Percentiles rank a stretch among this genome's conserved stretches.
These are phyloP conservation scores for Neuroterus valhalla DNA, from an alignment of 1,140 invertebrate species.

Conservation along the genomic window DNA sequence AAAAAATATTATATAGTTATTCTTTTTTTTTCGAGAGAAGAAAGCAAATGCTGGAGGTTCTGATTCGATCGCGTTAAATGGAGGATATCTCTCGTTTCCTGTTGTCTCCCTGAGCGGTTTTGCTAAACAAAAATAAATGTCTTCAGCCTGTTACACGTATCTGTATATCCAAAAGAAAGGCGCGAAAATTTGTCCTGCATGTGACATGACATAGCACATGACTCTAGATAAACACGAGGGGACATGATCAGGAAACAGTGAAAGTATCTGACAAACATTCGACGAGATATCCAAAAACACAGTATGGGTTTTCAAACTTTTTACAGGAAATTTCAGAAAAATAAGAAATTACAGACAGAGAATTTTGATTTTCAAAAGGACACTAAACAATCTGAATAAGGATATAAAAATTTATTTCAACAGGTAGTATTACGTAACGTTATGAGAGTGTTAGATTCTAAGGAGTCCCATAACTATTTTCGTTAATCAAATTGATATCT, in stretches of 20 bases:
- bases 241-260: neutral
- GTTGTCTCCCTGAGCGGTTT: slow-evolving; percentile 23
- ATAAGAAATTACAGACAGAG: too few relatives aligned
- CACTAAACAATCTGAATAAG: too few relatives aligned
- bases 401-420: too few relatives aligned
- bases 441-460: neutral
- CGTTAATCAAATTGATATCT: slow-evolving; percentile 43
- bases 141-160: neutral
- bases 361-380: too few relatives aligned
- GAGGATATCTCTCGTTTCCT: slow-evolving; percentile 25
- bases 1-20: neutral
- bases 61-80: slow-evolving; percentile 5
- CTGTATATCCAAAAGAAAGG: neutral
- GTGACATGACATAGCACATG: slow-evolving; percentile 12
- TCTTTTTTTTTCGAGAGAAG: neutral
- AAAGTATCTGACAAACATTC: neutral
- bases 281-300: too few relatives aligned
- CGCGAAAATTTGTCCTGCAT: slow-evolving; percentile 16
- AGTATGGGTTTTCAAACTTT: neutral
- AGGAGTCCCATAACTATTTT: slow-evolving; percentile 40
- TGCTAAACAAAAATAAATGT: slow-evolving; percentile 18
- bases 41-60: slow-evolving; percentile 7
- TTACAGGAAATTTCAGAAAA: neutral
- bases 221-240: slow-evolving; percentile 14
- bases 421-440: too few relatives aligned